Evolutionary conservation across 2,113 vertebrate genomes (phyloP), one percentile per base, ranked within the genome.

Genomic region (Hydrochoerus hydrochaeris): DNA sequence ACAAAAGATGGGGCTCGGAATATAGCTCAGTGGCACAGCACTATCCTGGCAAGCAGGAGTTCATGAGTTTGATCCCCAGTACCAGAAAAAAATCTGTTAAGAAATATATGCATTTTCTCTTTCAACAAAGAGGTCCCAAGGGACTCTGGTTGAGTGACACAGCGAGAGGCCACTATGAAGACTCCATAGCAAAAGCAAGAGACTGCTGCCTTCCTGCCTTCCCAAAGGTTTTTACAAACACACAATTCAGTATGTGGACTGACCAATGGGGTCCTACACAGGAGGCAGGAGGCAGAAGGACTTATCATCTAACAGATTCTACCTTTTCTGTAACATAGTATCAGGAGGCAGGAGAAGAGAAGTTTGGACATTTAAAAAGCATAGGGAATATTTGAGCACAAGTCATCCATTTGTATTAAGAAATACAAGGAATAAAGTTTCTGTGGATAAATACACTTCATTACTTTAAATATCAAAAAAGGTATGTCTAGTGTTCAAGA

Each of bases 391-490:
- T 60, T 3, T 24, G 52, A 58, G 75, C 22, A 38, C 38, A 92
- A 95, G 52, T 38, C 26, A 77, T 30, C 14, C 19, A 87, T 41
- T 73, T 22, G 5, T 26, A 86, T 69, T 26, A 96, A 92, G n/a
- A 97, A 95, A 58, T 58, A 17, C 65, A n/a, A 17, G 26, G 90
- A 63, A 77, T 91, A 67, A 87, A 35, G 4, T 88, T 24, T 71
- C 86, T 16, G 67, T 71, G 0, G 0, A 28, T 88, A 41, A 92
- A 71, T 38, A 85, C 17, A 65, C 8, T 2, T 20, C 1, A 62
- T 94, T 6, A 10, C 6, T 2, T 3, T 28, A 60, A 94, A 85
- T 85, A 92, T 58, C 44, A 87, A 95, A 92, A 96, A 97, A 94
- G 83, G 63, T 0, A 4, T 49, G 24, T 85, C 14, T 49, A 19